phyloP scores from a whole-genome alignment of 2,888 invertebrate genomes.

The Azorinus chamasolen region DNA sequence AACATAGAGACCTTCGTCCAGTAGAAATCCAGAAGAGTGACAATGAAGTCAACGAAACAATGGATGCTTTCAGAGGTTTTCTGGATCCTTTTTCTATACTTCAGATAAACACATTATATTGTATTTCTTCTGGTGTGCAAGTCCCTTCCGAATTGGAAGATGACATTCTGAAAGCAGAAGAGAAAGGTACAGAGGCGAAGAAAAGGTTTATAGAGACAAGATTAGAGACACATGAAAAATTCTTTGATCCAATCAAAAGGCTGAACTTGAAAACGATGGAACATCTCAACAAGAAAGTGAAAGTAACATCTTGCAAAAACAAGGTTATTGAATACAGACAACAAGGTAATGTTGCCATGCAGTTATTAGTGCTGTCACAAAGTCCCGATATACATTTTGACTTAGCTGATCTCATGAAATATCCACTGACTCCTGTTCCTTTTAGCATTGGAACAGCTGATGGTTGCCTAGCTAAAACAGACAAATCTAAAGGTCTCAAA shows the following conservation, averaged over 20 bases:
- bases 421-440: slow-evolving; percentile 36
- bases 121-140: slow-evolving; percentile 20
- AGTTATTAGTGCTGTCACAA: too few species aligned
- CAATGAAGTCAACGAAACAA: slow-evolving; percentile 15
- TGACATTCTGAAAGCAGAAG: slow-evolving; percentile 25
- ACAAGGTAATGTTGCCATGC: too few species aligned
- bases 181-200: slow-evolving; percentile 12
- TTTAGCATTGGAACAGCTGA: slow-evolving; percentile 6
- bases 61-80: slow-evolving; percentile 48
- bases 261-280: too few species aligned
- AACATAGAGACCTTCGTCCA: slow-evolving; percentile 54
- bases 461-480: too few species aligned
- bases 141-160: too few species aligned
- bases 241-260: background rate
- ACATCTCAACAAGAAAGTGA: too few species aligned
- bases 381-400: too few species aligned
- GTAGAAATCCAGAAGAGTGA: slow-evolving; percentile 54
- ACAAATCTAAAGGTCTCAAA: too few species aligned
- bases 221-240: background rate
- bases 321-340: background rate
- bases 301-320: background rate
- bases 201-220: slow-evolving; percentile 20
- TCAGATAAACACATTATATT: slow-evolving; percentile 33
- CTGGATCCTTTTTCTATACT: slow-evolving; percentile 49
- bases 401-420: too few species aligned